Evolutionary conservation across 1,140 invertebrate genomes (phyloP), one percentile per base, ranked within the genome.

Genomic region (Bombus waltoni): DNA sequence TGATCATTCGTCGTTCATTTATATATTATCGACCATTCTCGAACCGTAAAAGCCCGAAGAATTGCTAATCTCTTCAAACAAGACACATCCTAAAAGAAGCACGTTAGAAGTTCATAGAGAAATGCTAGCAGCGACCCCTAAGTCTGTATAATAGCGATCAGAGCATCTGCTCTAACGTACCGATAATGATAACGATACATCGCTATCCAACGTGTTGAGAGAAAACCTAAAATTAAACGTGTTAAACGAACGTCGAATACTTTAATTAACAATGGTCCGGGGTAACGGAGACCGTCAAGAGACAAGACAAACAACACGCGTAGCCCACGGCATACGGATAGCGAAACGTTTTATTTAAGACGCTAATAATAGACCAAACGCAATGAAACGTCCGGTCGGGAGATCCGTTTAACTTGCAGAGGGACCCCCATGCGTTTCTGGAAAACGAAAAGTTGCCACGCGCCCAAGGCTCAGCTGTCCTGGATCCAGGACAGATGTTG

Each of bases 401-500:
- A 81, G 78, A 82, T 32, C 76, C 72, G 72, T 80, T 78, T 59
- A 44, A 75, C 72, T 53, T 81, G 68, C n/a, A 35, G 42, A 73
- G 70, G 74, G 66, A 47, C 47, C 88, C 75, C 88, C 72, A 76
- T 59, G 65, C 74, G 87, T 87, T 92, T 93, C 88, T 93, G 83
- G 78, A 88, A 89, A 92, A 93, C 91, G 91, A 92, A 94, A 92
- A 89, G 83, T 87, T 93, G 92, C 88, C 87, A 93, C 92, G 90
- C 88, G 91, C 87, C 84, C 75, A 8, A 65, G 76, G 83, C 91
- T 93, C 90, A 90, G 91, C 90, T 92, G 92, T 91, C 90, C 87
- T 88, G 90, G 88, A 81, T 88, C 85, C 87, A 86, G 81, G 93
- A 89, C 93, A 94, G 93, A 94, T 94, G 93, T 92, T 92, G 86